Percentiles rank a stretch among this genome's conserved stretches.
Evolutionary conservation across 2,113 vertebrate species (phyloP).

Genomic region (Psilopogon haemacephalus): DNA sequence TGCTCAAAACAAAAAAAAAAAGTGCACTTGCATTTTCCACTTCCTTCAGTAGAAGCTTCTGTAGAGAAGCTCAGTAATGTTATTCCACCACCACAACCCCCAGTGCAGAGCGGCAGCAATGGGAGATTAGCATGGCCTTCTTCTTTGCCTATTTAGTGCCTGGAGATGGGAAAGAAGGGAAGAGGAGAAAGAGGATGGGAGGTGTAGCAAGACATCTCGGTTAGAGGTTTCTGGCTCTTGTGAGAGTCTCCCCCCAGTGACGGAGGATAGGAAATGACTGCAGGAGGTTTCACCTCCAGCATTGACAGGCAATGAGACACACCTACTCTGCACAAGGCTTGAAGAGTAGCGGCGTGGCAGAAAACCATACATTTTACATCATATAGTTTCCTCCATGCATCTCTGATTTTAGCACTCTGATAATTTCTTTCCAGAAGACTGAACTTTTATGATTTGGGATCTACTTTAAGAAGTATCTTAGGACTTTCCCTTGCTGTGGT

Average conservation of each 20-base stretch:
- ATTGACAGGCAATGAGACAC: neutral
- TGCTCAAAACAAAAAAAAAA: neutral
- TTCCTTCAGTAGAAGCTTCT: neutral
- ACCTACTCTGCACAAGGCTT: neutral
- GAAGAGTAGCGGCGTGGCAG: neutral
- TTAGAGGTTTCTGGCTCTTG: neutral
- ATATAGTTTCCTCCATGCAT: neutral
- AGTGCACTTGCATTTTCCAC: neutral
- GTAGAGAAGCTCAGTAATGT: neutral
- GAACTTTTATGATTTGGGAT: neutral
- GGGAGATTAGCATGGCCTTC: fast-evolving
- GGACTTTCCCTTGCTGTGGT: neutral
- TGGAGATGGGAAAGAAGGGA: neutral
- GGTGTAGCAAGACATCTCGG: neutral
- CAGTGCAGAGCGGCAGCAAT: fast-evolving
- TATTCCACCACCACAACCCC: neutral
- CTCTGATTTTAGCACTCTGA: neutral
- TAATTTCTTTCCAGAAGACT: neutral
- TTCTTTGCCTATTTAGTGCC: neutral
- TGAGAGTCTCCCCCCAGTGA: neutral
- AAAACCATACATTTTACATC: neutral
- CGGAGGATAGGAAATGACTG: neutral
- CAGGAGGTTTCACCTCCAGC: neutral
- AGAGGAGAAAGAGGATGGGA: neutral
- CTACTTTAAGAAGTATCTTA: neutral